A percentile compares a stretch with the other conserved stretches of the same genome.
phyloP scores from a whole-genome alignment of 1,140 invertebrate genomes.

The Melitaea cinxia region DNA sequence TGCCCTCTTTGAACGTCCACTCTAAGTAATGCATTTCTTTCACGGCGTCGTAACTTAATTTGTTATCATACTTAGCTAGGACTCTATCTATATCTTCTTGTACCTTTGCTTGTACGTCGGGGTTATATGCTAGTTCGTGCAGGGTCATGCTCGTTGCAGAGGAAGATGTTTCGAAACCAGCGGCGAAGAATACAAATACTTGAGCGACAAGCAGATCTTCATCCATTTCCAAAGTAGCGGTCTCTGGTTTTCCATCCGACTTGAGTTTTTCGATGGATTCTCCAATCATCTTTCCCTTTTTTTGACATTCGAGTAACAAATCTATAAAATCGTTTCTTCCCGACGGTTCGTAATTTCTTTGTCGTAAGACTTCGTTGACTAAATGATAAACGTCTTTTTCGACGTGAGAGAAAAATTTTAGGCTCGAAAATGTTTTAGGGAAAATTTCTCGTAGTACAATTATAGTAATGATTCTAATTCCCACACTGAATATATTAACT shows the following conservation, averaged over 20 bases:
- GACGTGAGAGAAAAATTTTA: slow-evolving; percentile 38
- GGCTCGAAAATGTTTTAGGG: slow-evolving; percentile 45
- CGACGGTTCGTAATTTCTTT: slow-evolving; percentile 51
- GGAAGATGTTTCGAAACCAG: slow-evolving; percentile 84
- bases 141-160: slow-evolving; percentile 79
- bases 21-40: slow-evolving; percentile 77
- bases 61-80: slow-evolving; percentile 61
- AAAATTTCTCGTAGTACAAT: slow-evolving; percentile 49
- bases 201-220: slow-evolving; percentile 75
- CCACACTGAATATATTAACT: slow-evolving; percentile 58
- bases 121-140: slow-evolving; percentile 82
- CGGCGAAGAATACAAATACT: slow-evolving; percentile 83
- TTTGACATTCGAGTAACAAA: slow-evolving; percentile 81
- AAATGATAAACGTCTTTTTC: slow-evolving; percentile 46
- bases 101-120: slow-evolving; percentile 82
- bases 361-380: slow-evolving; percentile 45
- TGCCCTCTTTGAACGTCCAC: slow-evolving; percentile 75
- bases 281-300: slow-evolving; percentile 57
- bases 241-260: slow-evolving; percentile 48
- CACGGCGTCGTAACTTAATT: slow-evolving; percentile 75
- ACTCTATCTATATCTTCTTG: slow-evolving; percentile 82
- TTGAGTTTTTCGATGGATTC: slow-evolving; percentile 74
- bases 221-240: slow-evolving; percentile 49
- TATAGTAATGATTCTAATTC: slow-evolving; percentile 20
- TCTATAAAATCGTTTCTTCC: slow-evolving; percentile 83